Base-by-base conservation (phyloP, 2,113 vertebrate genomes). In the Malurus cyaneus region DNA sequence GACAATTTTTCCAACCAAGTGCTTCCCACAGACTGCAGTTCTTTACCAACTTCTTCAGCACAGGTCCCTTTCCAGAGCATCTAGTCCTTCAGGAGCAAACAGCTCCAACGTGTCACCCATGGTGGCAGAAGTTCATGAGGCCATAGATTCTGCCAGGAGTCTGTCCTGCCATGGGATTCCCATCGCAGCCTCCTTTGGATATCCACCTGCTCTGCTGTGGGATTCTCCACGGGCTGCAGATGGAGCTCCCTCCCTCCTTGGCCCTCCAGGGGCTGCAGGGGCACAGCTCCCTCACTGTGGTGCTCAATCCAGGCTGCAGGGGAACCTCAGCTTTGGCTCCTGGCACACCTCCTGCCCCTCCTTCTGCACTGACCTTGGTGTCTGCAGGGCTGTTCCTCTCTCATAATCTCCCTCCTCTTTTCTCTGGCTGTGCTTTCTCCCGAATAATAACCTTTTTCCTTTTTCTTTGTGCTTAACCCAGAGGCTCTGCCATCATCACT, bases 171-270 rank as follows among this genome's bases (percentile, higher is more conserved):
- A 25, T 20, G 32, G 28, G 19, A 12, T 46, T 59, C 60, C 46
- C 46, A 60, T 14, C n/a, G 46, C n/a, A 41, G 11, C 18, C 9
- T 53, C 19, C 78, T 53, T 19, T 66, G 53, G 19, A 23, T 31
- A 24, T 36, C 12, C 6, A 46, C 13, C 24, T 53, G 8, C 53
- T 32, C 69, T 66, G 36, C 4, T 0, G 0, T 9, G 71, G 26
- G 8, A 10, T 52, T 12, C 23, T 73, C 44, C 44, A 19, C 1
- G 4, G 36, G 14, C 8, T 59, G 39, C 15, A 52, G 44, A 11
- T 25, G 28, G 39, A 25, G 39, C 5, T 74, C 28, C n/a, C 11
- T 66, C 39, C 19, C 13, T 39, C 28, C n/a, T 3, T 2, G 32
- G 15, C 36, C 19, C 5, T 81, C 31, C 52, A 39, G 3, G 11